Evolutionary conservation across 2,888 invertebrate species (phyloP).

Genomic region (Eugnorisma glareosa): DNA sequence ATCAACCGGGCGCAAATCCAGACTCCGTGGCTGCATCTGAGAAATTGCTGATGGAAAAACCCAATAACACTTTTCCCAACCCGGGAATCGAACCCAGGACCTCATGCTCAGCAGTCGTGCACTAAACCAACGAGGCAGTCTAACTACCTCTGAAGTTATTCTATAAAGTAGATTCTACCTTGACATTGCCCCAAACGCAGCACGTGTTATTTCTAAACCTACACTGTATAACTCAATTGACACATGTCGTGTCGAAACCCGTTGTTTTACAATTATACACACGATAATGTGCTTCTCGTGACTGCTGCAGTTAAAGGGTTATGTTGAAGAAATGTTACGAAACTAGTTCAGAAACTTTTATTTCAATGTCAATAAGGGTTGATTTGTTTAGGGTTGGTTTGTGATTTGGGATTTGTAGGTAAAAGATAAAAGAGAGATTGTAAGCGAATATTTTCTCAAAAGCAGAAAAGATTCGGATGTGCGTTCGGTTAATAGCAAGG

Average conservation of each 20-base stretch:
- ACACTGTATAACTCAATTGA: slow-evolving; percentile 50
- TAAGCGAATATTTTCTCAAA: too few species aligned
- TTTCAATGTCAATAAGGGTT: slow-evolving; percentile 46
- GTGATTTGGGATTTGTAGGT: slow-evolving; percentile 1
- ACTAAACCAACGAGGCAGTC: too few species aligned
- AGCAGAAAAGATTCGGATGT: too few species aligned
- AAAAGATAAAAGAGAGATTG: too few species aligned
- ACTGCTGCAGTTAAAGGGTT: slow-evolving; percentile 39
- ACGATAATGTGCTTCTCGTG: slow-evolving; percentile 59
- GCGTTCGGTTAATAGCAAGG: too few species aligned
- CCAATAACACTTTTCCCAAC: too few species aligned
- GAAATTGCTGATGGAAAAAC: too few species aligned
- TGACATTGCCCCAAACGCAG: slow-evolving; percentile 33
- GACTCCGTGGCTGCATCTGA: too few species aligned
- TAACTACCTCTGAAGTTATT: background rate
- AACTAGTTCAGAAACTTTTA: slow-evolving; percentile 27
- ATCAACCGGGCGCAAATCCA: too few species aligned
- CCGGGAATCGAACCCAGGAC: too few species aligned
- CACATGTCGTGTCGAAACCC: slow-evolving; percentile 47
- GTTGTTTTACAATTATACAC: slow-evolving; percentile 58
- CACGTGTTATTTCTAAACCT: slow-evolving; percentile 25
- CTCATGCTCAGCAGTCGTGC: too few species aligned
- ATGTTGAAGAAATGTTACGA: slow-evolving; percentile 30
- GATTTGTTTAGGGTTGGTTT: slow-evolving; percentile 10
- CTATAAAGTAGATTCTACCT: background rate